A percentile compares a stretch with the other conserved stretches of the same genome.
Conservation (phyloP, 2,797 vertebrate genomes). For the Leucoraja ocellata region DNA sequence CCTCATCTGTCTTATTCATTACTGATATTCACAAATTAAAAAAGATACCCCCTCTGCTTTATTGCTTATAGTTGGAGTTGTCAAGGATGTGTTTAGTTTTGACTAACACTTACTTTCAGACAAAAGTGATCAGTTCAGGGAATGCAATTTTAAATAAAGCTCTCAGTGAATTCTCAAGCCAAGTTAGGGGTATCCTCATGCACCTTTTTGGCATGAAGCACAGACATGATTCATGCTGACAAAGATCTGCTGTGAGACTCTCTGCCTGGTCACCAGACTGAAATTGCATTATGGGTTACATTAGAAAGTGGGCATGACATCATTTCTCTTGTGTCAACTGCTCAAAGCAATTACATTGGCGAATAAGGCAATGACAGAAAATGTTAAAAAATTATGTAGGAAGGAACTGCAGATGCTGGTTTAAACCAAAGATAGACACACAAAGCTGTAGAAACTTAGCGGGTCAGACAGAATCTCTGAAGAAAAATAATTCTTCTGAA, state of each 20-base stretch:
- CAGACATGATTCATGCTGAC: slow-evolving; percentile 12
- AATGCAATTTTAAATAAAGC: neutral
- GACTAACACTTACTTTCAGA: slow-evolving; percentile 9
- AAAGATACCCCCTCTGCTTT: neutral
- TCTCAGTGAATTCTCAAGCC: neutral
- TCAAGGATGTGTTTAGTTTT: neutral
- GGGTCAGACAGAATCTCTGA: too few relatives aligned
- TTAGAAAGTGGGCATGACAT: neutral
- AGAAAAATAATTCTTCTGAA: too few relatives aligned
- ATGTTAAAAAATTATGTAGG: too few relatives aligned
- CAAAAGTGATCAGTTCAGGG: neutral
- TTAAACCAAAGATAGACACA: too few relatives aligned
- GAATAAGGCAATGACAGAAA: too few relatives aligned
- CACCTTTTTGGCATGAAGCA: slow-evolving; percentile 25
- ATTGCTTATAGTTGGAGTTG: neutral
- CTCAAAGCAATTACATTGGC: too few relatives aligned
- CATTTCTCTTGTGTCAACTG: neutral
- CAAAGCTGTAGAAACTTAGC: too few relatives aligned
- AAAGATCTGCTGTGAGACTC: neutral
- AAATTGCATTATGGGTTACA: slow-evolving; percentile 19
- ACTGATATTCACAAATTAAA: neutral
- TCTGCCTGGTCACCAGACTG: neutral
- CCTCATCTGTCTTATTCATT: neutral
- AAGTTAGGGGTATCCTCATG: neutral
- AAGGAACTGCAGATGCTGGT: too few relatives aligned